Evolutionary conservation across 2,888 invertebrate species (phyloP).

Genomic region (Agrenia bidenticulata): DNA sequence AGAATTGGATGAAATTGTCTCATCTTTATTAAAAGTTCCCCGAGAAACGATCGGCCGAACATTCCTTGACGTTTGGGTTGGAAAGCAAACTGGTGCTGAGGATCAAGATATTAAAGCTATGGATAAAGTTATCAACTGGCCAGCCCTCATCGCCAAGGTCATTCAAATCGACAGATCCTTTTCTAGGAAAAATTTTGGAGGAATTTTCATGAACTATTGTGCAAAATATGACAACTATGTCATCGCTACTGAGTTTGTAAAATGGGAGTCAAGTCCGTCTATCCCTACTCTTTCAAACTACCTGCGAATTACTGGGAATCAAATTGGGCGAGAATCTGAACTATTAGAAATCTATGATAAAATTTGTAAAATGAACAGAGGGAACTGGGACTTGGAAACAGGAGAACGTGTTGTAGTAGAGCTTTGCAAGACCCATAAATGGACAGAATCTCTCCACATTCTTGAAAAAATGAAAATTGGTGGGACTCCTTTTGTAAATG

Average conservation of each 20-base stretch:
- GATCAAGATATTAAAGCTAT: too few relatives aligned
- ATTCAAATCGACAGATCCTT: constrained; percentile 17
- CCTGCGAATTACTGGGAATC: too few relatives aligned
- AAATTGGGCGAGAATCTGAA: constrained; percentile 56
- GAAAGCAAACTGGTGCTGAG: too few relatives aligned
- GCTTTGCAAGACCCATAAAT: constrained; percentile 66
- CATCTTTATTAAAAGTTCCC: too few relatives aligned
- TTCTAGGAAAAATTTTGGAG: constrained; percentile 57
- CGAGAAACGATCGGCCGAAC: constrained; percentile 18
- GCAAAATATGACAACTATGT: constrained; percentile 58
- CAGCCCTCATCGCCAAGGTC: constrained; percentile 16
- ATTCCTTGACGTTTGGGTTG: constrained; percentile 22
- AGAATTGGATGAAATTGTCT: too few relatives aligned
- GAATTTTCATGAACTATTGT: constrained; percentile 63
- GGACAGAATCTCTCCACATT: constrained; percentile 65
- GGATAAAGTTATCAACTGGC: too few relatives aligned
- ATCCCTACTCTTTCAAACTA: constrained; percentile 29
- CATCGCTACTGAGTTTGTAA: constrained; percentile 63
- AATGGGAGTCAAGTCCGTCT: constrained; percentile 59
- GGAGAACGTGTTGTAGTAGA: constrained; percentile 65
- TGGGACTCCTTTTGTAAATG: constrained; percentile 33
- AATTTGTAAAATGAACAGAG: constrained; percentile 61
- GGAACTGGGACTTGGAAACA: constrained; percentile 63
- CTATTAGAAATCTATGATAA: constrained; percentile 61
- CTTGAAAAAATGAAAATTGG: constrained; percentile 63